A percentile compares a stretch with the other conserved stretches of the same genome.
phyloP scores from a whole-genome alignment of 2,797 vertebrate species.

The Denticeps clupeoides region DNA sequence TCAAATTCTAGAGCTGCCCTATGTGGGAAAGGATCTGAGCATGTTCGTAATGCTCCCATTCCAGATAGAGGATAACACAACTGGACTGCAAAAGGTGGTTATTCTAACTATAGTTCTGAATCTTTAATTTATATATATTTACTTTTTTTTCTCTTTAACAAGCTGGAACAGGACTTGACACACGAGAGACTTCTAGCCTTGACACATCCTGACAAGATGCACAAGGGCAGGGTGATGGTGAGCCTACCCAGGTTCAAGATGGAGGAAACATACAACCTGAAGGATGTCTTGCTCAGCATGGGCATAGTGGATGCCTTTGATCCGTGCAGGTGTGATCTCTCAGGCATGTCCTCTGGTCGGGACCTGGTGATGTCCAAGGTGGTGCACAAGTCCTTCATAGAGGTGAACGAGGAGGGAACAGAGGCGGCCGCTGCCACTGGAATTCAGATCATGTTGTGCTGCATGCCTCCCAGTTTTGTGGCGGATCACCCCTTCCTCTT shows the following conservation, averaged over 20 bases:
- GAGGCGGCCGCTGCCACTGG: neutral
- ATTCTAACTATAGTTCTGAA: too few relatives aligned
- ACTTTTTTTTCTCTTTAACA: conserved; percentile 6
- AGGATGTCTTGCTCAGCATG: conserved; percentile 58
- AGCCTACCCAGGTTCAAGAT: conserved; percentile 74
- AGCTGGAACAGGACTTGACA: conserved; percentile 73
- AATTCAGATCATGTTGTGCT: neutral
- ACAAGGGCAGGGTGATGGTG: conserved; percentile 48
- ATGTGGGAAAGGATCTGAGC: conserved; percentile 61
- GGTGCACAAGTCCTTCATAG: conserved; percentile 34
- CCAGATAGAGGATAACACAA: conserved; percentile 53
- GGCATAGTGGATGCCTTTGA: conserved; percentile 80
- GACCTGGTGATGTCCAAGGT: conserved; percentile 70
- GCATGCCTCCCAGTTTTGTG: neutral
- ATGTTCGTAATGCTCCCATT: conserved; percentile 75
- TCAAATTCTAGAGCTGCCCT: conserved; percentile 75
- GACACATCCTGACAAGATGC: conserved; percentile 68
- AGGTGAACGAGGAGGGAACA: conserved; percentile 1
- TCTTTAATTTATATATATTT: too few relatives aligned
- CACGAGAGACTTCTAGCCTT: conserved; percentile 69
- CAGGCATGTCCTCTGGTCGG: conserved; percentile 61
- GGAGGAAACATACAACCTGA: conserved; percentile 68
- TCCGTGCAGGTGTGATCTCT: conserved; percentile 54
- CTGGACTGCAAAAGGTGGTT: conserved; percentile 66
- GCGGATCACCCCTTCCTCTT: conserved; percentile 22